Base-by-base conservation (phyloP, 2,888 invertebrate genomes). In the Clivina fossor region DNA sequence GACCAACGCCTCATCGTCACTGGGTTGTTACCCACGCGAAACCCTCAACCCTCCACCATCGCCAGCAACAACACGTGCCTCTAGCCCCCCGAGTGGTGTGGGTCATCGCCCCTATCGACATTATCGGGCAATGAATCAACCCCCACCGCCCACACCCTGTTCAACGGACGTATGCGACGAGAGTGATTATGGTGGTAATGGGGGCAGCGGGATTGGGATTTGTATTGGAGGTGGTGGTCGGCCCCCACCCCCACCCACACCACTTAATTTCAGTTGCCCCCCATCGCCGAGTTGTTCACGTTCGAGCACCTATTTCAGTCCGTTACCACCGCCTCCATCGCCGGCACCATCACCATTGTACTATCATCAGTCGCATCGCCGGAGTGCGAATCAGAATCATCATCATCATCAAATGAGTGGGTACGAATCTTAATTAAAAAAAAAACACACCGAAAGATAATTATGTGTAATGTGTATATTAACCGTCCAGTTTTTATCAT, bases 121-220 rank as follows among this genome's bases (percentile, higher is more conserved):
- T 73, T 88, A 89, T 71, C 46, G 55, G 62, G 78, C 84, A 61
- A 87, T 88, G 59, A 86, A 85, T 74, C 88, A 89, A 71, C 90
- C 92, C 0, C 94, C 94, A 4, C 95, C 94, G 19, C 94, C 94
- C 8, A 95, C 95, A 16, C 95, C 95, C 0, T 95, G 93, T 69
- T 92, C 92, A 62, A 94, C 95, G 26, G 95, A 95, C 64, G 90
- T 94, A 62, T 94, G 93, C 66, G 91, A 93, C 71, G 92, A 92
- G 72, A 90, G 90, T 18, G 53, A 70, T 69, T 57, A 66, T 68
- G 33, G 33, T 70, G 67, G 74, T 26, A 61, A 61, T 69, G 51
- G 71, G 69, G 69, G 79, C 64, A 71, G 85, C n/a, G n/a, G n/a
- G n/a, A n/a, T n/a, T n/a, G n/a, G n/a, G n/a, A n/a, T n/a, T n/a